Percentiles rank a stretch among this genome's conserved stretches.
Conservation (phyloP, 2,888 invertebrate species). For the Temnothorax rugatulus region DNA sequence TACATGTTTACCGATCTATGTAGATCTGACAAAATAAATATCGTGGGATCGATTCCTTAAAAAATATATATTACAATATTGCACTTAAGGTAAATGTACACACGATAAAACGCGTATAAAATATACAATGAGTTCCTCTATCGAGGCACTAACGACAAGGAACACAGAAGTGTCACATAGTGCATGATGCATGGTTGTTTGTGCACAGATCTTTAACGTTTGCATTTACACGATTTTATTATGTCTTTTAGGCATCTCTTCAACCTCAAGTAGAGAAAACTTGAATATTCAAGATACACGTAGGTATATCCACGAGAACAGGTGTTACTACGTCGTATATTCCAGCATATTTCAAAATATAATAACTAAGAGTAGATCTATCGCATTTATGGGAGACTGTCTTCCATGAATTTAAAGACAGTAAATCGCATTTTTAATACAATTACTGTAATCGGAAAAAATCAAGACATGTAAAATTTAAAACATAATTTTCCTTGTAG, state of each 20-base stretch:
- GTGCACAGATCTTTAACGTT: constrained; percentile 62
- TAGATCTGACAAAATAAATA: constrained; percentile 75
- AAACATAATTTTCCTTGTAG: constrained; percentile 14
- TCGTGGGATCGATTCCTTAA: constrained; percentile 71
- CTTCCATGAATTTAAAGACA: neutral
- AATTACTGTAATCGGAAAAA: neutral
- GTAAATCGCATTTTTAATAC: neutral
- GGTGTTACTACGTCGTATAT: neutral
- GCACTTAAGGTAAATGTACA: constrained; percentile 77
- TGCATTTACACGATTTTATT: constrained; percentile 62
- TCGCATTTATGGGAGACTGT: neutral
- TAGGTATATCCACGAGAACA: constrained; percentile 60
- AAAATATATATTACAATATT: constrained; percentile 79
- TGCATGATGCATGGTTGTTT: constrained; percentile 69
- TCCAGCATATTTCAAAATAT: neutral
- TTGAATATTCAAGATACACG: constrained; percentile 58
- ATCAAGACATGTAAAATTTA: neutral
- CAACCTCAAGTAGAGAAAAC: constrained; percentile 60
- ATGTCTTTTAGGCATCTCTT: constrained; percentile 60
- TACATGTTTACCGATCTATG: constrained; percentile 62
- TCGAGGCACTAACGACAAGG: constrained; percentile 77
- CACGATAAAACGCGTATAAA: constrained; percentile 77
- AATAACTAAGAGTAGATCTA: neutral
- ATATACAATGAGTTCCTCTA: constrained; percentile 76
- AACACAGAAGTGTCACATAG: constrained; percentile 74